phyloP scores from a whole-genome alignment of 2,113 vertebrate species.

The Plestiodon gilberti region DNA sequence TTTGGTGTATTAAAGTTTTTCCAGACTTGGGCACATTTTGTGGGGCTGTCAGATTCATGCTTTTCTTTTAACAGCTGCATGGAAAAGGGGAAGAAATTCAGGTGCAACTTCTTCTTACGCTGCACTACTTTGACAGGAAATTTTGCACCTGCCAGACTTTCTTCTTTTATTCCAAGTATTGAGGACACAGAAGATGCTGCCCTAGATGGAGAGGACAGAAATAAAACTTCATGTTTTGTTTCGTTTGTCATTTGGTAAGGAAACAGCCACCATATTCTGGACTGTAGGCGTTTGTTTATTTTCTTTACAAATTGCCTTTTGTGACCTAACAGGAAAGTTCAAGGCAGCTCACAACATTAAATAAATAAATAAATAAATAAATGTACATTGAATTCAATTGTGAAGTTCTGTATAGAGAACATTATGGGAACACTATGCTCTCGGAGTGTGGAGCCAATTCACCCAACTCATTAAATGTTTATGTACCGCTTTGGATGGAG shows the following conservation, averaged over 20 bases:
- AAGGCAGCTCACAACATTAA: too few species aligned
- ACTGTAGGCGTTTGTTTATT: not conserved
- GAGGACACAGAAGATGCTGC: too few species aligned
- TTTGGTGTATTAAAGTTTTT: not conserved
- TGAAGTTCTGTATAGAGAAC: not conserved
- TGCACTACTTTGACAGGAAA: not conserved
- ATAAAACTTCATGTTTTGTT: not conserved
- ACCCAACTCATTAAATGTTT: not conserved
- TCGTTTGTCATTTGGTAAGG: not conserved
- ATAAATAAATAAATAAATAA: too few species aligned
- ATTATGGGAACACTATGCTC: not conserved
- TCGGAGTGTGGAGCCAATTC: not conserved
- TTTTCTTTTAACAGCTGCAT: not conserved
- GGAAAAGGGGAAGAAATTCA: too few species aligned
- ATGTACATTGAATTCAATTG: too few species aligned
- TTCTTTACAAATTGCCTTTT: not conserved
- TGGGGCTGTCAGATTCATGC: not conserved
- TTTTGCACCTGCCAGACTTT: not conserved
- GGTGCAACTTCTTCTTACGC: not conserved
- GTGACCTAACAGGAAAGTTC: too few species aligned
- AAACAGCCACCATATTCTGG: not conserved
- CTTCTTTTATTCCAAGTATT: not conserved
- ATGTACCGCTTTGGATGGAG: too few species aligned
- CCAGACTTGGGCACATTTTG: not conserved
- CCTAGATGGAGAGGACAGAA: not conserved